Evolutionary conservation across 2,113 vertebrate genomes (phyloP).

Genomic region (Nerophis ophidion): DNA sequence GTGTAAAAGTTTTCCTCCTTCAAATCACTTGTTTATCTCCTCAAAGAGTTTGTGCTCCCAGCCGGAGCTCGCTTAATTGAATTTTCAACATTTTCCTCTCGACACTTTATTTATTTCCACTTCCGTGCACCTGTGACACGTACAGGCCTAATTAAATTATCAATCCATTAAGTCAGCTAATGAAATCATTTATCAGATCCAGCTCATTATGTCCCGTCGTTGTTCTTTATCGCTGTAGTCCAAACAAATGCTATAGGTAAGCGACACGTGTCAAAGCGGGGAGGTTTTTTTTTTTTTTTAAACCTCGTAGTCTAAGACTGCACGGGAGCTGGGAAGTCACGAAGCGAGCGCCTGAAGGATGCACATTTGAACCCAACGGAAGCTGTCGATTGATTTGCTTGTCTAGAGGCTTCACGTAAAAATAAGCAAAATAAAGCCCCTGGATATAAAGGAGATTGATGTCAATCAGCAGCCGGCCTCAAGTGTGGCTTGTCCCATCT

Average conservation of each 20-base stretch:
- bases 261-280: neutral
- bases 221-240: conserved; percentile 14
- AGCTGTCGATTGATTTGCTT: conserved; percentile 64
- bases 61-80: conserved; percentile 29
- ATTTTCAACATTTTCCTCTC: conserved; percentile 31
- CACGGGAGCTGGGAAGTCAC: conserved; percentile 20
- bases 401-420: conserved; percentile 59
- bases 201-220: conserved; percentile 38
- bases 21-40: conserved; percentile 6
- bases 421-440: conserved; percentile 65
- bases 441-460: conserved; percentile 66
- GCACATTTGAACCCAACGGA: conserved; percentile 43
- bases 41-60: conserved; percentile 17
- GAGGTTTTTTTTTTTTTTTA: neutral
- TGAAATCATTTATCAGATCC: conserved; percentile 54
- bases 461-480: conserved; percentile 61
- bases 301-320: conserved; percentile 22
- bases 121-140: conserved; percentile 38
- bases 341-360: conserved; percentile 27
- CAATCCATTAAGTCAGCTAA: conserved; percentile 55
- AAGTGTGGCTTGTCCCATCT: conserved; percentile 58
- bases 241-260: conserved; percentile 14
- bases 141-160: conserved; percentile 46
- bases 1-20: neutral
- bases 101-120: conserved; percentile 29